Evolutionary conservation across 2,888 invertebrate species (phyloP).

Genomic region (Chirona hameri): DNA sequence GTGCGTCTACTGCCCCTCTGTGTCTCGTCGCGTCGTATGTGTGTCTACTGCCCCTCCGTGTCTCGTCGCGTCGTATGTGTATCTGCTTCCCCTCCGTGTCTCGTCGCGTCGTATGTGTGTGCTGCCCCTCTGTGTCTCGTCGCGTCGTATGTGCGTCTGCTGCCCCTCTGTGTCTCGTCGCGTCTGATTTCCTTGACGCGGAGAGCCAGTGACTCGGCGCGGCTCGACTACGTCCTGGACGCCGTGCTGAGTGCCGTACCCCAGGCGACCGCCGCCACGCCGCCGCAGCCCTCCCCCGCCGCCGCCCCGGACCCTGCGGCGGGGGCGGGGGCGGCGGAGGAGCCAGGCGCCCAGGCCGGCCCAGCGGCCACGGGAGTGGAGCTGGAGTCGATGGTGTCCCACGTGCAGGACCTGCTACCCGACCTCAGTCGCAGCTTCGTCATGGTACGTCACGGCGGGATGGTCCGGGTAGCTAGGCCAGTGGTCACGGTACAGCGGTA

Average conservation of each 20-base stretch:
- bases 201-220: not conserved
- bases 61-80: not conserved
- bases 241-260: not conserved
- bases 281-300: not conserved
- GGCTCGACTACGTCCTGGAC: slow-evolving; percentile 1
- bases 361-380: slow-evolving; percentile 46
- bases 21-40: not conserved
- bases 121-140: not conserved
- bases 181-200: not conserved
- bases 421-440: slow-evolving; percentile 73
- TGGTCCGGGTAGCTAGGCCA: too few relatives aligned
- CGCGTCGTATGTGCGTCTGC: not conserved
- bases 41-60: not conserved
- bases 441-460: slow-evolving; percentile 51
- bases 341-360: slow-evolving; percentile 40
- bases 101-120: not conserved
- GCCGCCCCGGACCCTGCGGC: not conserved
- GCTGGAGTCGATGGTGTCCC: slow-evolving; percentile 55
- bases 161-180: not conserved
- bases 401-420: slow-evolving; percentile 72
- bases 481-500: too few relatives aligned
- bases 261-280: not conserved
- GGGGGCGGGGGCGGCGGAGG: not conserved
- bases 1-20: not conserved
- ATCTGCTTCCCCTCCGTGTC: not conserved